These are phyloP conservation scores for Polypterus bichir DNA, from an alignment of 2,113 vertebrate species.

Conservation along the genomic window DNA sequence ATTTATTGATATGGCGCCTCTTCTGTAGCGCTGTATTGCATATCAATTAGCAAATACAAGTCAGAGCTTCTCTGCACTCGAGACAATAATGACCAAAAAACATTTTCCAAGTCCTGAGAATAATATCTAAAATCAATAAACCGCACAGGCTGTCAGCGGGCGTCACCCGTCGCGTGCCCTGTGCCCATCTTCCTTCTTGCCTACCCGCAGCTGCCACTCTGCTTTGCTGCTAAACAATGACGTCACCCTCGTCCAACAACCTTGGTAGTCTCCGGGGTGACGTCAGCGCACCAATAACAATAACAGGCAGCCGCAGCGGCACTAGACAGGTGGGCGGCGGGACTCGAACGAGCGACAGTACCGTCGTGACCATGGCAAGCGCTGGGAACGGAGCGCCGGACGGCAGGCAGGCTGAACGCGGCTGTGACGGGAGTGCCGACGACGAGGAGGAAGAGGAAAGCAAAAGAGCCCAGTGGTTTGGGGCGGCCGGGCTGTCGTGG, in stretches of 20 bases:
- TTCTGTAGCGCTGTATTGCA: too few species aligned
- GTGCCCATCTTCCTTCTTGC: too few species aligned
- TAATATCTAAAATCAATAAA: too few species aligned
- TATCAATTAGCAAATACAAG: too few species aligned
- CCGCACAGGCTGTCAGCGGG: too few species aligned
- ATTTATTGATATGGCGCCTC: too few species aligned
- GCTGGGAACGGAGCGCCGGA: constrained; percentile 12
- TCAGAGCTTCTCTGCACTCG: too few species aligned
- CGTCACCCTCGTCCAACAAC: background rate
- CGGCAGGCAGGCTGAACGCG: constrained; percentile 14
- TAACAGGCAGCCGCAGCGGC: constrained; percentile 21
- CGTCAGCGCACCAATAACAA: constrained; percentile 38
- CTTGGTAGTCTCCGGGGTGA: constrained; percentile 24
- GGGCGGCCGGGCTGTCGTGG: constrained; percentile 53
- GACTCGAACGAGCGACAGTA: constrained; percentile 2
- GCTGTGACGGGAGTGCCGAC: constrained; percentile 19
- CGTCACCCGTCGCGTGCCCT: too few species aligned
- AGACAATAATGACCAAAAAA: too few species aligned
- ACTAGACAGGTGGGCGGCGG: constrained; percentile 13
- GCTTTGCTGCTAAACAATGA: background rate
- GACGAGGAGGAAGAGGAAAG: constrained; percentile 33
- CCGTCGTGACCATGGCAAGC: background rate
- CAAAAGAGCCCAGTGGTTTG: constrained; percentile 28
- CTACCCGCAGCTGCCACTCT: background rate
- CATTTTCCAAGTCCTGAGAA: too few species aligned